Base-by-base conservation (phyloP, 2,113 vertebrate genomes). In the Periophthalmus modestus region DNA sequence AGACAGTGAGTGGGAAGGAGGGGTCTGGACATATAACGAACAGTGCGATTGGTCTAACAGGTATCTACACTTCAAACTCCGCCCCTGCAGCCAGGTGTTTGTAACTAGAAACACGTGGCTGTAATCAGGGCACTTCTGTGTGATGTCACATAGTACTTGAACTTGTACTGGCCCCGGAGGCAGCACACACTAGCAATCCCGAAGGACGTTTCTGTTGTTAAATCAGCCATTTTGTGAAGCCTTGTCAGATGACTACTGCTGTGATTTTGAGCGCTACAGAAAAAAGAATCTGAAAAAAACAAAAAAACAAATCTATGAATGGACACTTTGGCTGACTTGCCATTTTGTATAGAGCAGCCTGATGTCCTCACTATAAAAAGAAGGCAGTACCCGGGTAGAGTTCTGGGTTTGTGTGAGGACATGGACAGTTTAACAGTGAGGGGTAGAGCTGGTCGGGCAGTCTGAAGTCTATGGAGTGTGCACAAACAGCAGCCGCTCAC, bases 391-490 rank as follows among this genome's bases (percentile, higher is more conserved):
- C 24, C 48, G 48, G 12, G 74, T 28, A 2, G 28, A 28, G 28
- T 28, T 28, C 33, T 19, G 28, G 28, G 33, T 28, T 33, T 62
- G 24, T 16, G 28, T 7, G 33, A 63, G 61, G 61, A 36, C 61
- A 15, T 2, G 28, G 61, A 63, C 34, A 39, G 62, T 74, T 15
- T 74, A 67, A 1, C 28, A 0, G 16, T 52, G 3, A 21, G 14
- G 24, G 61, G 54, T 47, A 59, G 58, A 1, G 18, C 19, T 47
- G 18, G 18, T 77, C 33, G 33, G 62, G 9, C 2, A 58, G 34
- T 19, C 5, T 66, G 61, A 50, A 80, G 47, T 21, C n/a, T 21
- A 55, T 48, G 70, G 2, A 71, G 57, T 47, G 48, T 23, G 62
- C 67, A 54, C 57, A 47, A 74, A 58, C 55, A 68, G 19, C 39